These are phyloP conservation scores for Crossaster papposus DNA, from an alignment of 53 echinoderm and acorn worm genomes.

Conservation along the genomic window DNA sequence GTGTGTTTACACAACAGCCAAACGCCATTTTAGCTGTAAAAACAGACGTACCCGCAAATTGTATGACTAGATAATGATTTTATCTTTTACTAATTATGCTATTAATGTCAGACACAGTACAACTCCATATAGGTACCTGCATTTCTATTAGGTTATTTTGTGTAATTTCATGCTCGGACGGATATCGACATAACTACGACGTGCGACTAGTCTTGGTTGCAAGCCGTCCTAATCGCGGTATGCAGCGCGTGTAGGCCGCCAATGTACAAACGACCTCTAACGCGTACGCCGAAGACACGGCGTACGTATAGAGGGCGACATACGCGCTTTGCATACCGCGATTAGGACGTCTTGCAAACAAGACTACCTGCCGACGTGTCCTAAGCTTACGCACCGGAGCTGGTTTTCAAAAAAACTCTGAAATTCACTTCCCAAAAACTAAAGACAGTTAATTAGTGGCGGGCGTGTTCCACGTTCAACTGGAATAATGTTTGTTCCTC, in stretches of 20 bases:
- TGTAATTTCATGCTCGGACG: neutral
- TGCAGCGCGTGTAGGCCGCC: too few species aligned
- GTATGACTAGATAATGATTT: neutral
- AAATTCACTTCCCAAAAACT: neutral
- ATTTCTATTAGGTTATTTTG: neutral
- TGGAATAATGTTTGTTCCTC: neutral
- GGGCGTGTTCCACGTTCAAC: neutral
- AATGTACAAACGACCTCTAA: too few species aligned
- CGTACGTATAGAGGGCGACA: too few species aligned
- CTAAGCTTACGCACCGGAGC: neutral
- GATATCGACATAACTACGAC: neutral
- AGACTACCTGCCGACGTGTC: conserved; percentile 13
- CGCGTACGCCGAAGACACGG: too few species aligned
- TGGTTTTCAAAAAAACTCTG: neutral
- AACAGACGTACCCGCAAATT: conserved; percentile 1
- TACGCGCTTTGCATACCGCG: too few species aligned
- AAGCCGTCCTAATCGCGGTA: too few species aligned
- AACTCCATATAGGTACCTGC: neutral
- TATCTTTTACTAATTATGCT: neutral
- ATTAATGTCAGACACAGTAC: neutral
- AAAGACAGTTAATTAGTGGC: neutral
- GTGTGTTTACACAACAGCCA: neutral
- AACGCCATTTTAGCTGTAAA: neutral
- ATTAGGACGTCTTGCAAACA: too few species aligned
- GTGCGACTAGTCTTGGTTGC: too few species aligned